Evolutionary conservation across 1,140 invertebrate species (phyloP).

Genomic region (Drosophila bipectinata): DNA sequence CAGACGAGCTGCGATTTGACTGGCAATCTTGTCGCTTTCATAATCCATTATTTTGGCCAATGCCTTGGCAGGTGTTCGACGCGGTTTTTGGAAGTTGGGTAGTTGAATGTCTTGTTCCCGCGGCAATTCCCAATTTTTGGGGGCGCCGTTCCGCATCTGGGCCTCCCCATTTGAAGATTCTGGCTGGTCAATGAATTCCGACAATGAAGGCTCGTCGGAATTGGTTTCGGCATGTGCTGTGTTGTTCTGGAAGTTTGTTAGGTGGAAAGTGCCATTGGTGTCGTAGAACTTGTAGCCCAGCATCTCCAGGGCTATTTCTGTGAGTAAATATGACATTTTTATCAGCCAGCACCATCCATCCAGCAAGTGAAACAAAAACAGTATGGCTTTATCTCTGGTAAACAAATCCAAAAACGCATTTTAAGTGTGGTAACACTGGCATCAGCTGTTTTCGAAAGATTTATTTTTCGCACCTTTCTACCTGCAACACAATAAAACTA

Average conservation of each 20-base stretch:
- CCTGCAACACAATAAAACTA: conserved; percentile 27
- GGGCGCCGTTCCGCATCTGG: not conserved
- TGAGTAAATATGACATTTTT: conserved; percentile 78
- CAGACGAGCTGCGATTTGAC: conserved; percentile 42
- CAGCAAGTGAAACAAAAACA: not conserved
- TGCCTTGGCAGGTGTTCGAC: conserved; percentile 53
- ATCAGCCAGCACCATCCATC: not conserved
- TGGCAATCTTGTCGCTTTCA: conserved; percentile 52
- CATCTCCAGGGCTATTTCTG: conserved; percentile 82
- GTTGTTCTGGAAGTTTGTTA: conserved; percentile 72
- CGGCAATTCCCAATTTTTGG: not conserved
- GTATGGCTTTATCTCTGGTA: not conserved
- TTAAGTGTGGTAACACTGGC: conserved; percentile 14
- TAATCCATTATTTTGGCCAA: conserved; percentile 59
- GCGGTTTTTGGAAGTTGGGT: not conserved
- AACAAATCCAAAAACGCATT: not conserved
- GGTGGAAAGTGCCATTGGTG: conserved; percentile 64
- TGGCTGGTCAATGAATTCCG: conserved; percentile 36
- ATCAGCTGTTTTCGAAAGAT: conserved; percentile 14
- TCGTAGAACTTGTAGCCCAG: conserved; percentile 82
- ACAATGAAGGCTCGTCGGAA: conserved; percentile 47
- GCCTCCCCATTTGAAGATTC: conserved; percentile 11
- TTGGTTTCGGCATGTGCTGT: conserved; percentile 36
- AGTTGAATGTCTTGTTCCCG: not conserved
- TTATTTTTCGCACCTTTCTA: conserved; percentile 8